These are phyloP conservation scores for Psephotus haematonotus DNA, from an alignment of 2,113 vertebrate species.

Conservation along the genomic window DNA sequence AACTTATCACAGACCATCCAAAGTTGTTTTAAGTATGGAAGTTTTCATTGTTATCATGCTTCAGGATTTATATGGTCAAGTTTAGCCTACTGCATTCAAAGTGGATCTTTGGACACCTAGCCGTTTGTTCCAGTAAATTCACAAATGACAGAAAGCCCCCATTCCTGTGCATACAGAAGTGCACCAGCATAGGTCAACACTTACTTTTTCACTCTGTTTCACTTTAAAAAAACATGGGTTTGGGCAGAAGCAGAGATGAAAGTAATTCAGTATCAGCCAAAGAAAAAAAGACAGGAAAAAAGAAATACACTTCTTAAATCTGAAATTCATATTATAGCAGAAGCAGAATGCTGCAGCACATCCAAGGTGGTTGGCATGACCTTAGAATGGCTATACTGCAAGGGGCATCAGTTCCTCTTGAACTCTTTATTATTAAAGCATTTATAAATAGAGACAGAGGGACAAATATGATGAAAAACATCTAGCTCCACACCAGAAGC, in stretches of 20 bases:
- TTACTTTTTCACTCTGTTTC: neutral
- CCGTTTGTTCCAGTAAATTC: neutral
- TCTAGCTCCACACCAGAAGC: neutral
- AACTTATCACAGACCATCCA: neutral
- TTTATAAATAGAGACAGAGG: neutral
- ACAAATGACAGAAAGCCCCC: neutral
- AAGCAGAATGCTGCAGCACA: neutral
- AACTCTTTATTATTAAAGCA: neutral
- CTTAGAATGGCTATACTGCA: neutral
- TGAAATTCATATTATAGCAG: neutral
- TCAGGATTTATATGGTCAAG: neutral
- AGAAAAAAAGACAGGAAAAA: neutral
- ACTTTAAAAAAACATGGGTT: neutral
- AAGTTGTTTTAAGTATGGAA: neutral
- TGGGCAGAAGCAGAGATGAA: neutral
- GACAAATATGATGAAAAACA: neutral
- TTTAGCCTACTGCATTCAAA: neutral
- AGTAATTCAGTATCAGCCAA: neutral
- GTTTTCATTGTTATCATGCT: neutral
- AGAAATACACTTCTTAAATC: neutral
- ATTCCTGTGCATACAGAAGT: neutral
- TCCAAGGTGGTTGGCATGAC: neutral
- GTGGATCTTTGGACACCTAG: neutral
- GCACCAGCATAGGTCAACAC: neutral
- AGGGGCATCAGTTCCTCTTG: neutral